Evolutionary conservation across 2,888 invertebrate species (phyloP).

Genomic region (Caenorhabditis sp.): DNA sequence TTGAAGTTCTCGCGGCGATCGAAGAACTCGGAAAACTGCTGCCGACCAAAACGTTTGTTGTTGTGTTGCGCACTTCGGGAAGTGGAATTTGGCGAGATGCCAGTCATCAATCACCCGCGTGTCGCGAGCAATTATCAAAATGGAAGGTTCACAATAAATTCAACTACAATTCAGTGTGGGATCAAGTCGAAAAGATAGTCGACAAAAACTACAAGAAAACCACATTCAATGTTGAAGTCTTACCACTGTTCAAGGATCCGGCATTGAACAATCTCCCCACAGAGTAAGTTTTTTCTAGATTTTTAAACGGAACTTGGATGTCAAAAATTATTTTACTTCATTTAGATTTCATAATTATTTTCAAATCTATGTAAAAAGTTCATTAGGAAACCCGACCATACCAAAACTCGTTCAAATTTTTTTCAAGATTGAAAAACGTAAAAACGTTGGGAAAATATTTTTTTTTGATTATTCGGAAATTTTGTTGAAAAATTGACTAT

Average conservation of each 20-base stretch:
- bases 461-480: no score
- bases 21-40: constrained; percentile 45
- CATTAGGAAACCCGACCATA: no score
- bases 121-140: constrained; percentile 43
- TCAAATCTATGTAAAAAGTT: no score
- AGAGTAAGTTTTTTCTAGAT: constrained; percentile 26
- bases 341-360: no score
- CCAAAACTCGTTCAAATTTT: no score
- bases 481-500: no score
- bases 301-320: no score
- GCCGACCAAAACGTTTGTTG: constrained; percentile 50
- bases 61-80: constrained; percentile 49
- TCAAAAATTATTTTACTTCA: no score
- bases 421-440: no score
- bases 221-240: constrained; percentile 53
- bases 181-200: constrained; percentile 55
- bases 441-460: no score
- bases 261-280: constrained; percentile 50
- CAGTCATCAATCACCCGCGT: constrained; percentile 47
- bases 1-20: constrained; percentile 54
- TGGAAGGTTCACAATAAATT: constrained; percentile 55
- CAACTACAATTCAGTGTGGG: constrained; percentile 57
- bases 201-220: constrained; percentile 51
- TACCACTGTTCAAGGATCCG: constrained; percentile 52
- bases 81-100: constrained; percentile 56